Percentiles rank a stretch among this genome's conserved stretches.
Evolutionary conservation across 2,113 vertebrate genomes (phyloP).

Genomic region (Brienomyrus longianalis): DNA sequence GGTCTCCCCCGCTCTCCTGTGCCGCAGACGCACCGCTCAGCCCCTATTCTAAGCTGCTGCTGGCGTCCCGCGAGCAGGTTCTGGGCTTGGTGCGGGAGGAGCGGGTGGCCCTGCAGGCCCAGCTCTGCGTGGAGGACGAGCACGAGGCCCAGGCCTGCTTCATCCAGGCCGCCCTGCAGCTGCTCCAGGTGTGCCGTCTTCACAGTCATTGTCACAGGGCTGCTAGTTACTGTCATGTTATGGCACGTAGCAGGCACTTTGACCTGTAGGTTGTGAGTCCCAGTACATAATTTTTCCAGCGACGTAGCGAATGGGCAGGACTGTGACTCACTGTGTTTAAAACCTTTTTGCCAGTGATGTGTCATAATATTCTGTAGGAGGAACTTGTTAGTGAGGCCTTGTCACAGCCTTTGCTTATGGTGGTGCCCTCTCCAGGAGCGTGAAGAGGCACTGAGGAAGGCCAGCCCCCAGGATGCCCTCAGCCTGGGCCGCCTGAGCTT

Average conservation of each 20-base stretch:
- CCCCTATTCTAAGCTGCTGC: slow-evolving; percentile 87
- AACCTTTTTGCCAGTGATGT: neutral
- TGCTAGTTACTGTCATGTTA: neutral
- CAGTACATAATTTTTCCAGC: neutral
- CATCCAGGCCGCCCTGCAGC: slow-evolving; percentile 85
- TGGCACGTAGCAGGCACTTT: neutral
- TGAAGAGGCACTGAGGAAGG: slow-evolving; percentile 62
- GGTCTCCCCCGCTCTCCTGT: slow-evolving; percentile 2
- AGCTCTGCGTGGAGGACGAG: slow-evolving; percentile 70
- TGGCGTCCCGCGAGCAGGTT: slow-evolving; percentile 81
- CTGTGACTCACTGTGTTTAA: neutral
- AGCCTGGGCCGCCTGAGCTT: slow-evolving; percentile 69
- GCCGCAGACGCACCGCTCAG: slow-evolving; percentile 54
- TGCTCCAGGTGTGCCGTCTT: slow-evolving; percentile 70
- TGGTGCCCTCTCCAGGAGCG: slow-evolving; percentile 59
- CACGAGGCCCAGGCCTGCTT: slow-evolving; percentile 80
- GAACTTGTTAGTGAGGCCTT: neutral
- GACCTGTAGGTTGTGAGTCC: neutral
- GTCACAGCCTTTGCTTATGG: neutral
- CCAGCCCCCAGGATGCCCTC: slow-evolving; percentile 34
- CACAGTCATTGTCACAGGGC: neutral
- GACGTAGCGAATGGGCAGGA: neutral
- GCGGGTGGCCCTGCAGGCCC: slow-evolving; percentile 67
- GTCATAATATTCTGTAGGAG: neutral
- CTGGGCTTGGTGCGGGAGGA: slow-evolving; percentile 76